A percentile compares a stretch with the other conserved stretches of the same genome.
Conservation (phyloP, 2,113 vertebrate genomes). For the Cavia aperea region DNA sequence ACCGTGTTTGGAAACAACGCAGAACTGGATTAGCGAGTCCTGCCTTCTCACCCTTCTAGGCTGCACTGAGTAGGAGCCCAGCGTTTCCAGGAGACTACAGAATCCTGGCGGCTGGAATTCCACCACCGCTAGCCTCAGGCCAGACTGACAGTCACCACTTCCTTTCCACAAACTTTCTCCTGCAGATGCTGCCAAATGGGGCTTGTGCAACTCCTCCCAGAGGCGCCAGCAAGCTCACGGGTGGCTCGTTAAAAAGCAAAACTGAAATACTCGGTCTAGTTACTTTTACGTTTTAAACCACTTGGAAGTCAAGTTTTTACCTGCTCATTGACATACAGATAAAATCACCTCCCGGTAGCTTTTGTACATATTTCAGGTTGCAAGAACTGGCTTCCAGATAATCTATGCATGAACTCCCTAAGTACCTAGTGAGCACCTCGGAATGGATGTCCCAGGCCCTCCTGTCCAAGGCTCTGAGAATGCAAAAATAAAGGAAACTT, state of each 20-base stretch:
- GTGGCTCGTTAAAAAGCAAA: background rate
- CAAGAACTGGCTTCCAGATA: constrained; percentile 21
- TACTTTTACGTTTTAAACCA: background rate
- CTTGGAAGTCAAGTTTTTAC: constrained; percentile 11
- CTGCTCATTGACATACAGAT: background rate
- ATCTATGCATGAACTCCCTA: background rate
- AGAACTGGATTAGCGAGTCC: background rate
- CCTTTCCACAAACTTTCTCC: background rate
- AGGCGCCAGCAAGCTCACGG: background rate
- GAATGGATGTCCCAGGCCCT: background rate
- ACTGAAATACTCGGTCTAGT: background rate
- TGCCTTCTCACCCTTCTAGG: background rate
- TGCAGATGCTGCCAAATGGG: background rate
- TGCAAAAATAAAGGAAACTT: background rate
- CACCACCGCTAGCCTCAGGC: background rate
- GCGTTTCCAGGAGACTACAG: background rate
- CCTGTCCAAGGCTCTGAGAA: background rate
- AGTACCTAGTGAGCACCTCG: background rate
- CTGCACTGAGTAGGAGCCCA: background rate
- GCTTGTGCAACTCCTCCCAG: background rate
- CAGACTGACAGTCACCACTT: background rate
- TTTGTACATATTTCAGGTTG: background rate
- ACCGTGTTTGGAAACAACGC: background rate
- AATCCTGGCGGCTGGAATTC: background rate
- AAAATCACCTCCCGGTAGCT: background rate